Conservation (phyloP, 2,888 invertebrate species). For the Ectropis crepuscularia region DNA sequence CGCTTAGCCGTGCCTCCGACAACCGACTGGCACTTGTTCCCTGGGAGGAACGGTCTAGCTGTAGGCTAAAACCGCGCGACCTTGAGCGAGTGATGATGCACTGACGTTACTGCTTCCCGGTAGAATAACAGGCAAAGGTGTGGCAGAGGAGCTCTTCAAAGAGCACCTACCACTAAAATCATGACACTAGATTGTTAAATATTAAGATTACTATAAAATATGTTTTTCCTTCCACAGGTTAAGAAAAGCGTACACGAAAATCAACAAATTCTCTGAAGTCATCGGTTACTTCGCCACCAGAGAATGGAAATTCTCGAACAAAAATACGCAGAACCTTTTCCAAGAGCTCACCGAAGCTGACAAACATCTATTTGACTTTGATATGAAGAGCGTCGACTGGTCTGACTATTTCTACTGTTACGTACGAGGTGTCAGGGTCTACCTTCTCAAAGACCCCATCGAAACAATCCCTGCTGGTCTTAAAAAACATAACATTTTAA, state of each 20-base stretch:
- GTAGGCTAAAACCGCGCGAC: too few species aligned
- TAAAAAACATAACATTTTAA: slow-evolving; percentile 67
- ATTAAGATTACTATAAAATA: too few species aligned
- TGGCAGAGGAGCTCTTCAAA: too few species aligned
- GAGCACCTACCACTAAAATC: too few species aligned
- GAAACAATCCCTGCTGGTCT: slow-evolving; percentile 86
- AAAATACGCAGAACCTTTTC: slow-evolving; percentile 82
- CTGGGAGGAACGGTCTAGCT: too few species aligned
- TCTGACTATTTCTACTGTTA: slow-evolving; percentile 87
- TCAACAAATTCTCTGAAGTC: slow-evolving; percentile 89
- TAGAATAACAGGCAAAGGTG: too few species aligned
- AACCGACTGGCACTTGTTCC: too few species aligned
- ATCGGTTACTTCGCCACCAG: slow-evolving; percentile 90
- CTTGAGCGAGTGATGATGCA: too few species aligned
- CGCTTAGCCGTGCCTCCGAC: too few species aligned
- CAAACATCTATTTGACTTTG: slow-evolving; percentile 86
- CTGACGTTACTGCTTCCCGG: too few species aligned
- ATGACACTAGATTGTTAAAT: too few species aligned
- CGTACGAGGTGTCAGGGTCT: slow-evolving; percentile 88
- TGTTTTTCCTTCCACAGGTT: slow-evolving; percentile 78
- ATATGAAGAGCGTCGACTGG: slow-evolving; percentile 88
- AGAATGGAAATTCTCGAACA: slow-evolving; percentile 89
- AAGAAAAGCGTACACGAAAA: slow-evolving; percentile 89
- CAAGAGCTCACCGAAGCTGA: slow-evolving; percentile 84
- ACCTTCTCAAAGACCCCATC: slow-evolving; percentile 90